Evolutionary conservation across 37 sponge, comb jelly and placozoan species (phyloP), one percentile per base, ranked within the genome.

Genomic region (Axinella damicornis): DNA sequence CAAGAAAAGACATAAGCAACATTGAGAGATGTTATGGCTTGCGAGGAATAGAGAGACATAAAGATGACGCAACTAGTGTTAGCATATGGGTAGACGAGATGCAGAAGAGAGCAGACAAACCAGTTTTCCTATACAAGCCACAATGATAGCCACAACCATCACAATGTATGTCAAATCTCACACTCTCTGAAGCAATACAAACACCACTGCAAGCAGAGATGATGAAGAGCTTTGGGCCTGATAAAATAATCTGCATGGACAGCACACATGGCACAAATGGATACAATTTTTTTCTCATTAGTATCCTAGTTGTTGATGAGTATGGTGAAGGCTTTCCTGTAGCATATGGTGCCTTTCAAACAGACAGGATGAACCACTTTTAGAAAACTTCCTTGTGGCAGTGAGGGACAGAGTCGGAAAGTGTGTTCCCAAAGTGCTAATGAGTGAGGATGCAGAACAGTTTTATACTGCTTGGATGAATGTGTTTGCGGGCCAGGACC

Each of bases 251-350:
- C 22, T 80, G 81, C 21, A 28, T 82, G 25, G 82, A 82, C 71
- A 73, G 57, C 16, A 82, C 82, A 22, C 82, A 82, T 82, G 71
- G 82, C 6, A 82, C 82, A 34, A 82, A 70, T 71, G 28, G 28
- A 11, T 82, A 82, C 30, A 52, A 82, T 24, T 82, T 82, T 36
- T 37, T 38, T 16, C 73, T 82, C 5, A 36, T 82, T 35, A 82
- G 46, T 46, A 57, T 93, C 24, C 53, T 93, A 0, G 83, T 93
- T 6, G 36, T 93, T 37, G 94, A 93, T 82, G 82, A 88, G 15
- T 84, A 38, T 39, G 86, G 89, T 6, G 89, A 93, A 39, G 94
- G 94, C 20, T 25, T 84, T 46, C 89, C 94, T 39, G 89, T 76
- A 20, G 88, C 71, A 15, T 86, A 84, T 81, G 28, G 20, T 19